Base-by-base conservation (phyloP, 2,888 invertebrate species). In the Synanthedon myopaeformis region DNA sequence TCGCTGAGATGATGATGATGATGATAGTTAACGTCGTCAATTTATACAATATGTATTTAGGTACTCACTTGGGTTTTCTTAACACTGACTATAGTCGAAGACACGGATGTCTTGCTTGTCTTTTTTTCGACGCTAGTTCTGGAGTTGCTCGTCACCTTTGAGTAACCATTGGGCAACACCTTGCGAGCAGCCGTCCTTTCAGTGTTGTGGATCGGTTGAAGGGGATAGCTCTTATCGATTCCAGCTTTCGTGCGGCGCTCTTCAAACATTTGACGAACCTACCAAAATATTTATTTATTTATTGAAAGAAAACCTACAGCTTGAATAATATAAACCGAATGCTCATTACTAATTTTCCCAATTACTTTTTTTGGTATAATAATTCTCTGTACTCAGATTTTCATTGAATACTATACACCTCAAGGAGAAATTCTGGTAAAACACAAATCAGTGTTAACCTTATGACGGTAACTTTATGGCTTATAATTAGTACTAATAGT, bases 191-290 rank as follows among this genome's bases (percentile, higher is more conserved):
- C 64, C 2, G 67, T 58, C 42, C 79, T 68, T 41, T 82, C 80
- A 64, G 82, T 83, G 64, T 90, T 90, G 62, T 89, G 89, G 54
- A 95, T 89, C 0, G 95, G 95, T 67, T 94, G 93, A 1, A 95
- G 83, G 0, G 94, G 95, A 76, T 94, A 93, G 70, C 94, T 94
- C 65, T 93, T 92, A 79, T 95, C 95, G 59, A 94, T 92, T 42
- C 94, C 94, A 3, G 91, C 91, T 62, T 93, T 93, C 17, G 87
- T 85, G 45, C 94, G 90, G 28, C 94, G 90, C 72, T 95, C 95
- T 69, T 95, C 94, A 69, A 95, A 95, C 93, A 95, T 93, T 82
- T 95, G 95, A 12, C 95, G 91, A 35, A 95, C 94, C 91, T 92
- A 69, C 4, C 57, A 19, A 11, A 48, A 10, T 28, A 28, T 45